phyloP scores from a whole-genome alignment of 2,113 vertebrate genomes.

The Elaphurus davidianus region DNA sequence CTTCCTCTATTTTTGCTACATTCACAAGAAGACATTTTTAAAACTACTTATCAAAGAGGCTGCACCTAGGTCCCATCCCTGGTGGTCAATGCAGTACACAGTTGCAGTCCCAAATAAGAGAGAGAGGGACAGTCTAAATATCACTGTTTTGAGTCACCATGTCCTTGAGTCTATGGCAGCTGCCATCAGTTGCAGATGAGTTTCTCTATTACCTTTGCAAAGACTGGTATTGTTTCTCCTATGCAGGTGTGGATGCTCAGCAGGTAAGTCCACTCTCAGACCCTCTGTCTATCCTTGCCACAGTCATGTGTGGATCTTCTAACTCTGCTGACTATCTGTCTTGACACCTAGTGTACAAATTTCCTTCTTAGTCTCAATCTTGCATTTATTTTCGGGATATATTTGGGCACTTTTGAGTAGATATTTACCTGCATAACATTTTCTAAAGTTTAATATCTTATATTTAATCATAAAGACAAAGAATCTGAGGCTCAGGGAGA shows the following conservation, averaged over 20 bases:
- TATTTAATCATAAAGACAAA: not conserved
- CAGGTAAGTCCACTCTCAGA: not conserved
- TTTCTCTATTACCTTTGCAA: not conserved
- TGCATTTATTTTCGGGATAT: not conserved
- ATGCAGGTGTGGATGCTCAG: not conserved
- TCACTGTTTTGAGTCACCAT: not conserved
- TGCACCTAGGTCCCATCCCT: not conserved
- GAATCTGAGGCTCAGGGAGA: not conserved
- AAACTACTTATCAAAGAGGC: not conserved
- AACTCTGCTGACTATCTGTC: not conserved
- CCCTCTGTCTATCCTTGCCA: not conserved
- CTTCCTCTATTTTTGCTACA: not conserved
- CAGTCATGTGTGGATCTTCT: not conserved
- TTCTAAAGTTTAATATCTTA: not conserved
- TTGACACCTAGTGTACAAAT: not conserved
- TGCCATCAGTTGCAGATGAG: not conserved
- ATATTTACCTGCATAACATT: not conserved
- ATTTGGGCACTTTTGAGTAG: not conserved
- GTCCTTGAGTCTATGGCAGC: not conserved
- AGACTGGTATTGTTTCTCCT: not conserved
- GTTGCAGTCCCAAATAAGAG: not conserved
- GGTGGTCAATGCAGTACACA: rapidly evolving
- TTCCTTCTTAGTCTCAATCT: not conserved
- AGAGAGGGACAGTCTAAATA: not conserved
- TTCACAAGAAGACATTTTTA: not conserved